phyloP scores from a whole-genome alignment of 53 echinoderm and acorn worm species.

The Arbacia lixula region DNA sequence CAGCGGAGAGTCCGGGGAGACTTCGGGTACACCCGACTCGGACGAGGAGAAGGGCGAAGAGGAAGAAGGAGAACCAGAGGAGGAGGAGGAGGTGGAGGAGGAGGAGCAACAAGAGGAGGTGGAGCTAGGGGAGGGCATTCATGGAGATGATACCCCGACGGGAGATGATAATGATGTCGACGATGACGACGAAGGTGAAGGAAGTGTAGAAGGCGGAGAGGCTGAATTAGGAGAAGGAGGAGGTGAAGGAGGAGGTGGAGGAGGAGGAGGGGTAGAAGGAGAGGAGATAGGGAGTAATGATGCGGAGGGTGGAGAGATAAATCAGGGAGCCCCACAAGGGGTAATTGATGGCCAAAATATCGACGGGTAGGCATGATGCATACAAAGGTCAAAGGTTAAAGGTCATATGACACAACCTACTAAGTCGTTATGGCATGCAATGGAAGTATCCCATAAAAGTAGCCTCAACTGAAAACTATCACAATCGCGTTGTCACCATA shows the following conservation, averaged over 20 bases:
- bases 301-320: neutral
- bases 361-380: constrained; percentile 18
- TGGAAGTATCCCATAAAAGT: too few relatives aligned
- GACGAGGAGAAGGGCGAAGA: constrained; percentile 55
- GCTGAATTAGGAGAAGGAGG: neutral
- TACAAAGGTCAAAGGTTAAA: too few relatives aligned
- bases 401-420: too few relatives aligned
- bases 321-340: constrained; percentile 6
- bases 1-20: constrained; percentile 65
- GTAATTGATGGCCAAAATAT: neutral
- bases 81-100: constrained; percentile 32
- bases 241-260: neutral
- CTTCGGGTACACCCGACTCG: constrained; percentile 54
- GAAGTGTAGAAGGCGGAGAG: neutral
- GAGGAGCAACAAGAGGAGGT: constrained; percentile 6
- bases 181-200: neutral
- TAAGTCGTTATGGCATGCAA: too few relatives aligned
- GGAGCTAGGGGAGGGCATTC: neutral
- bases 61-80: constrained; percentile 44
- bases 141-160: too few relatives aligned
- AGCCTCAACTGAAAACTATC: too few relatives aligned
- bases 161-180: neutral
- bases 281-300: neutral
- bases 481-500: too few relatives aligned
- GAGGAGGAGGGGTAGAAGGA: neutral